Conservation (phyloP, 2,113 vertebrate genomes). For the Epinephelus moara region DNA sequence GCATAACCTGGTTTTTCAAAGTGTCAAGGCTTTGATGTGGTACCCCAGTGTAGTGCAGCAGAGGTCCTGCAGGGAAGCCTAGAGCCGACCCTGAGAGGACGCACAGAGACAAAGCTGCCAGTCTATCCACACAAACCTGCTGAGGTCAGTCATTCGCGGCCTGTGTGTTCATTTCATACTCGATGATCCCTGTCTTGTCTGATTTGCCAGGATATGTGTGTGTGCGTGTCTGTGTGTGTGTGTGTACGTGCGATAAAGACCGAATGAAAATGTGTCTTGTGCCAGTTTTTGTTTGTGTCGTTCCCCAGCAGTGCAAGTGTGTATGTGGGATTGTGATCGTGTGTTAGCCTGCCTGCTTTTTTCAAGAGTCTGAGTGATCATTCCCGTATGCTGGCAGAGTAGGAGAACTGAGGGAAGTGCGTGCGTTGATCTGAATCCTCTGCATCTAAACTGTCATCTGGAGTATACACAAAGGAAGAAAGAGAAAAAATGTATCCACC, state of each 20-base stretch:
- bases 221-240: neutral
- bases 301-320: constrained; percentile 74
- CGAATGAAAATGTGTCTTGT: constrained; percentile 77
- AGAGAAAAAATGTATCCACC: neutral
- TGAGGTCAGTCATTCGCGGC: constrained; percentile 73
- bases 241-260: constrained; percentile 51
- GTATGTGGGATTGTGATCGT: constrained; percentile 72
- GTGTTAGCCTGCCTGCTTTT: constrained; percentile 73
- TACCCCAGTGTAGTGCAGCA: constrained; percentile 78
- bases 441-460: constrained; percentile 91
- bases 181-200: constrained; percentile 53
- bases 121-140: constrained; percentile 72
- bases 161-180: constrained; percentile 61
- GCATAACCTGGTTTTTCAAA: constrained; percentile 78
- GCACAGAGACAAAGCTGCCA: constrained; percentile 71
- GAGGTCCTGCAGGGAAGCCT: constrained; percentile 71
- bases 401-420: constrained; percentile 97
- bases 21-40: constrained; percentile 75
- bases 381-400: constrained; percentile 94
- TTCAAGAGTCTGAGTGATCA: constrained; percentile 79
- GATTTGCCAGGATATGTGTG: constrained; percentile 49
- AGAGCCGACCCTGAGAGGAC: constrained; percentile 60
- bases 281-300: constrained; percentile 62
- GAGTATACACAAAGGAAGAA: constrained; percentile 2
- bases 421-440: constrained; percentile 91